Conservation (phyloP, 37 sponge, comb jelly and placozoan genomes). For the Bolinopsis microptera region DNA sequence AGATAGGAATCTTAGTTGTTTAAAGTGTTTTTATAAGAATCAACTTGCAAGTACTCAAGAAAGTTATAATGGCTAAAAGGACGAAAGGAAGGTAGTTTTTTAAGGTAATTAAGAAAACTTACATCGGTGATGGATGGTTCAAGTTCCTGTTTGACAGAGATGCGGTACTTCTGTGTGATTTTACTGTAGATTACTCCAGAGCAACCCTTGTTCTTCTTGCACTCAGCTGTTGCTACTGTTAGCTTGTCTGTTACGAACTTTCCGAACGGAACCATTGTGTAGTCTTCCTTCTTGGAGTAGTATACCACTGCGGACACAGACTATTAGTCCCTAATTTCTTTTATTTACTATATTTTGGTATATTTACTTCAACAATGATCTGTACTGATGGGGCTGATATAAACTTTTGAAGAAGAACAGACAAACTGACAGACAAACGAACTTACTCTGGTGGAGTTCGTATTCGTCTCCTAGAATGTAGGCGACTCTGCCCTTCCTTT, state of each 20-base stretch:
- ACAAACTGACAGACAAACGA: not conserved
- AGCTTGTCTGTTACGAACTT: not conserved
- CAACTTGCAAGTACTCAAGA: no score
- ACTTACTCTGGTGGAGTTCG: not conserved
- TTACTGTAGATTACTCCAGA: not conserved
- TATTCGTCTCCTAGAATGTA: slow-evolving; percentile 16
- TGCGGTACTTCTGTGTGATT: not conserved
- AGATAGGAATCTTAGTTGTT: no score
- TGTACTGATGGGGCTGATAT: no score
- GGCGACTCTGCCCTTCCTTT: not conserved
- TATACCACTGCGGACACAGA: not conserved
- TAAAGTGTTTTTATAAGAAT: no score
- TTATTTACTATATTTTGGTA: no score
- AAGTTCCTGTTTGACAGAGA: not conserved
- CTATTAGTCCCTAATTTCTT: no score
- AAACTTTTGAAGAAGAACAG: not conserved
- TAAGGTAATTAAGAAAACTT: no score
- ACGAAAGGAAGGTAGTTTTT: not conserved
- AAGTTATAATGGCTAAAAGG: no score
- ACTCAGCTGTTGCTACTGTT: not conserved
- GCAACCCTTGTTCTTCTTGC: slow-evolving; percentile 11
- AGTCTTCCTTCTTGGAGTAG: slow-evolving; percentile 16
- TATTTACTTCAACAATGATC: no score
- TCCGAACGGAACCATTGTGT: not conserved
- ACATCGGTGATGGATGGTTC: not conserved